These are phyloP conservation scores for Natrix natrix DNA, from an alignment of 2,797 vertebrate genomes.

Conservation along the genomic window DNA sequence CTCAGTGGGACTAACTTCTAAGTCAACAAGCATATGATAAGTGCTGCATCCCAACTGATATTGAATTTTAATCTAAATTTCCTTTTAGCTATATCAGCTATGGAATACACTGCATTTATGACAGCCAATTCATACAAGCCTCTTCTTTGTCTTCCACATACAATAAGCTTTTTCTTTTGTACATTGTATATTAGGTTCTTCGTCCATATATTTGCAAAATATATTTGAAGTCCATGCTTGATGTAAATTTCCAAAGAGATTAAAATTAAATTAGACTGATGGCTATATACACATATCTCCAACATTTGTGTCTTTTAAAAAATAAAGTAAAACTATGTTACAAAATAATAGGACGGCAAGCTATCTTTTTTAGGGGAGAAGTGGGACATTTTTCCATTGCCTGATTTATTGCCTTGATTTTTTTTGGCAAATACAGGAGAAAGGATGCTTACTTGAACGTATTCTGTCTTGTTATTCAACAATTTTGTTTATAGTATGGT, in stretches of 20 bases:
- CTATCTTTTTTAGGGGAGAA: slow-evolving; percentile 12
- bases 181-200: not conserved
- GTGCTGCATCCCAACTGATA: not conserved
- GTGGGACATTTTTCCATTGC: slow-evolving; percentile 12
- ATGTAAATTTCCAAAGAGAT: slow-evolving; percentile 17
- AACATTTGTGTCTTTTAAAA: not conserved
- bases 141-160: not conserved
- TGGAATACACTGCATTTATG: not conserved
- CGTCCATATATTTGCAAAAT: not conserved
- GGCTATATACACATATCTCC: slow-evolving; percentile 22
- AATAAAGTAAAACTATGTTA: slow-evolving; percentile 29
- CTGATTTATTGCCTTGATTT: slow-evolving; percentile 46
- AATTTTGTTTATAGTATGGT: slow-evolving; percentile 6
- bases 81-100: not conserved
- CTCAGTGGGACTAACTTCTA: not conserved
- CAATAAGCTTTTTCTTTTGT: slow-evolving; percentile 7
- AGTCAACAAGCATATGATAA: not conserved
- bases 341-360: slow-evolving; percentile 46
- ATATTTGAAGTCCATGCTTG: slow-evolving; percentile 23
- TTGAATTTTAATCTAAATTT: not conserved
- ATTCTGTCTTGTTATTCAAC: not conserved
- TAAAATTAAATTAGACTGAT: slow-evolving; percentile 2
- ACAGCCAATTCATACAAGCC: not conserved
- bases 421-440: slow-evolving; percentile 19
- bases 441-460: slow-evolving; percentile 2